A percentile compares a stretch with the other conserved stretches of the same genome.
Conservation (phyloP, 2,797 vertebrate species). For the Taeniopygia guttata region DNA sequence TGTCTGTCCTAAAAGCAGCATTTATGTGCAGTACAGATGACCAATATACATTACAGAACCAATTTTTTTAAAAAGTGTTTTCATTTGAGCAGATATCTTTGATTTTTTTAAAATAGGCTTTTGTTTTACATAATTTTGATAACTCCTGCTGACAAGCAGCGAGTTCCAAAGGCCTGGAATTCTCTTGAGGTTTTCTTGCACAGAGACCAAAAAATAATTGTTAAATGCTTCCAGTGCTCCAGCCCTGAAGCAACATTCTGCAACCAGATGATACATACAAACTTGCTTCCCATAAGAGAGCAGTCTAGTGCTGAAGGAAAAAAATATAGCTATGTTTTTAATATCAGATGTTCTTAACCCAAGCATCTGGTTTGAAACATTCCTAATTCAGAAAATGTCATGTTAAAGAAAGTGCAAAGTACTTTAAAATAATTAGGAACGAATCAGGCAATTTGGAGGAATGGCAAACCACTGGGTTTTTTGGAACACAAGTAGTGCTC, state of each 20-base stretch:
- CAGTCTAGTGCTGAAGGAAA: conserved; percentile 43
- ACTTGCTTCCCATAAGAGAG: conserved; percentile 58
- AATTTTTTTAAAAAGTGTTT: not conserved
- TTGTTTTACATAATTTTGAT: not conserved
- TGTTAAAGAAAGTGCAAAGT: conserved; percentile 67
- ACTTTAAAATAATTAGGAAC: conserved; percentile 67
- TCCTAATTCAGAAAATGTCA: conserved; percentile 68
- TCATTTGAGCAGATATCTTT: not conserved
- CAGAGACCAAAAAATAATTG: not conserved
- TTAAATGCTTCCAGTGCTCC: conserved; percentile 53
- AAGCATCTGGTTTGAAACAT: conserved; percentile 69
- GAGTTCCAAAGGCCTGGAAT: conserved; percentile 30
- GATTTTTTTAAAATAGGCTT: not conserved
- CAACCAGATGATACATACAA: conserved; percentile 72
- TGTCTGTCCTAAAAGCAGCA: not conserved
- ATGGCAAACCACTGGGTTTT: not conserved
- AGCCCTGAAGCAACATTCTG: conserved; percentile 68
- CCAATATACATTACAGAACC: not conserved
- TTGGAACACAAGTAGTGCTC: not conserved
- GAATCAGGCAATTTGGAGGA: conserved; percentile 42
- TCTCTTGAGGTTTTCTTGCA: conserved; percentile 41
- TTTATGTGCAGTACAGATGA: not conserved
- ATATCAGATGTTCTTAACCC: conserved; percentile 70
- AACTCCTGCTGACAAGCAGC: conserved; percentile 40
- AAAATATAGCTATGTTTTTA: conserved; percentile 33